Conservation (phyloP, 1,140 invertebrate genomes). For the Aphis gossypii region DNA sequence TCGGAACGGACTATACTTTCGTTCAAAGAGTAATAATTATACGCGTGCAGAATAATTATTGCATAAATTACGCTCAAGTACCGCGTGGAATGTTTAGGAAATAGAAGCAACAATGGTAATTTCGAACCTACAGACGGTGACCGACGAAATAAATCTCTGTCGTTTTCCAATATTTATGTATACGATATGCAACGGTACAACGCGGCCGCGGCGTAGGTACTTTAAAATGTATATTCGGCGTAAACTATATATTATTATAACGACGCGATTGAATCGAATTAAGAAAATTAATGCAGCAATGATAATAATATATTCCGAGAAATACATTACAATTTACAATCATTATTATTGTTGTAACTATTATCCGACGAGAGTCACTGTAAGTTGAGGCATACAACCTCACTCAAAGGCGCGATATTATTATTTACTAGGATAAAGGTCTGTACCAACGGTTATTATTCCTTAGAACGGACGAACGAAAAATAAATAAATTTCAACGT, state of each 20-base stretch:
- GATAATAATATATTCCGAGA: not conserved
- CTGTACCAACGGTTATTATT: not conserved
- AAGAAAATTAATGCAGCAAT: not conserved
- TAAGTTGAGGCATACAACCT: not conserved
- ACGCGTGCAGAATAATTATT: not conserved
- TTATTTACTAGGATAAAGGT: not conserved
- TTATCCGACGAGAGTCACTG: not conserved
- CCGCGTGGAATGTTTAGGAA: not conserved
- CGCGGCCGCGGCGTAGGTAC: not conserved
- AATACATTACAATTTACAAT: not conserved
- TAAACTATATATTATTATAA: not conserved
- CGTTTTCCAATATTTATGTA: not conserved
- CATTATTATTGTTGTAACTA: too few relatives aligned
- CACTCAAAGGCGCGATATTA: not conserved
- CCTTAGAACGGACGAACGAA: not conserved
- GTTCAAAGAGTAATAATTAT: not conserved
- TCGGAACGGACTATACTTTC: not conserved
- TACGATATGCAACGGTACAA: not conserved
- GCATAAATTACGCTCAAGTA: slow-evolving; percentile 9
- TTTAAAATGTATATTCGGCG: not conserved
- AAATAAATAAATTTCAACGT: not conserved
- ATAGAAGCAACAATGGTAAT: not conserved
- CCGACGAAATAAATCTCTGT: not conserved
- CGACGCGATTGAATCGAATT: not conserved
- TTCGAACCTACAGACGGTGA: not conserved